These are phyloP conservation scores for Cyprinella venusta DNA, from an alignment of 2,797 vertebrate species.

Conservation along the genomic window DNA sequence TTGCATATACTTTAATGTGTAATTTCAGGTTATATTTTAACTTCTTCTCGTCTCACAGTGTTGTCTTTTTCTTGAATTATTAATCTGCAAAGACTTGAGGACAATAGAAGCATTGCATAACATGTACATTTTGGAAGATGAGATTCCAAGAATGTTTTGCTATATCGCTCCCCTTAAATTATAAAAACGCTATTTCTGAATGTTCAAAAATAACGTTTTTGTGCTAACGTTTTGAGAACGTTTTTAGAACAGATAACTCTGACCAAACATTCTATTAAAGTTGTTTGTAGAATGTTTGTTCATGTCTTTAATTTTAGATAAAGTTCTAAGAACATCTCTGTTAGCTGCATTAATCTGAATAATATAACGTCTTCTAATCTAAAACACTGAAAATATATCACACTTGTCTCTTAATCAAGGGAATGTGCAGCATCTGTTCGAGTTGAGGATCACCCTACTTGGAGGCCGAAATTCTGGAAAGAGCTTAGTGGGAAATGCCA, in stretches of 20 bases:
- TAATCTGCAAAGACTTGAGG: neutral
- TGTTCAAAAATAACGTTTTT: neutral
- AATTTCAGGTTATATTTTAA: slow-evolving; percentile 26
- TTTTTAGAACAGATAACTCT: neutral
- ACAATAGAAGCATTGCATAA: neutral
- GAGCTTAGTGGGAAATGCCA: slow-evolving; percentile 43
- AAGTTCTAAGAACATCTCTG: neutral
- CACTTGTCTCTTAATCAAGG: neutral
- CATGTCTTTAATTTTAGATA: neutral
- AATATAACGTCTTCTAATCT: neutral
- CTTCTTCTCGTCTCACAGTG: neutral
- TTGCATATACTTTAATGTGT: neutral
- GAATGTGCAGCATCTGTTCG: neutral
- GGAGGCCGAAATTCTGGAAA: slow-evolving; percentile 50
- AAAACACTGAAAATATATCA: neutral
- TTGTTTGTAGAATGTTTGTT: neutral
- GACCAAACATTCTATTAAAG: neutral
- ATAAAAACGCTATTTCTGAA: neutral
- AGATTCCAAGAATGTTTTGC: neutral
- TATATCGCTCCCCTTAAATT: neutral
- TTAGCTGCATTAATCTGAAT: neutral
- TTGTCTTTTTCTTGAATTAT: slow-evolving; percentile 4
- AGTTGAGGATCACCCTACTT: slow-evolving; percentile 46
- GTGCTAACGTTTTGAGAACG: neutral
- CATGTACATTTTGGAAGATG: neutral